These are phyloP conservation scores for Etheostoma nigrum DNA, from an alignment of 2,797 vertebrate genomes.

Conservation along the genomic window DNA sequence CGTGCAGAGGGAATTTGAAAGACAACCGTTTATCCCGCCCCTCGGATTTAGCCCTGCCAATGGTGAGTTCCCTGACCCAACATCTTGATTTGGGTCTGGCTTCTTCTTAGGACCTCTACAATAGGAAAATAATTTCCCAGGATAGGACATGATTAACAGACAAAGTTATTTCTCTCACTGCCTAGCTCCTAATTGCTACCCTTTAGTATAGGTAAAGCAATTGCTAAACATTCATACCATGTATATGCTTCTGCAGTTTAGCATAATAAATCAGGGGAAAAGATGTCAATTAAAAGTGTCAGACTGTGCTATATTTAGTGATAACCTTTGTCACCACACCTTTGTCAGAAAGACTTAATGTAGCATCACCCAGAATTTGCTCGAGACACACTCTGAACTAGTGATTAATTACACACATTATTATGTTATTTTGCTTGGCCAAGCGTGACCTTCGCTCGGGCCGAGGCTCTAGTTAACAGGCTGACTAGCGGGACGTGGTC, in stretches of 20 bases:
- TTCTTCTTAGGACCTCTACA: neutral
- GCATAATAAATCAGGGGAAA: constrained; percentile 1
- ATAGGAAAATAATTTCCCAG: neutral
- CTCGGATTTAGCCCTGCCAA: too few relatives aligned
- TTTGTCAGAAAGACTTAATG: constrained; percentile 42
- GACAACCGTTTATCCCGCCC: too few relatives aligned
- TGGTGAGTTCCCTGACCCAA: too few relatives aligned
- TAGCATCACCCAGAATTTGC: constrained; percentile 41
- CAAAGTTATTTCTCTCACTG: constrained; percentile 3
- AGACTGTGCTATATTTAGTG: constrained; percentile 36
- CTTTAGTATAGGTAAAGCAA: neutral
- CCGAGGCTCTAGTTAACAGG: constrained; percentile 82
- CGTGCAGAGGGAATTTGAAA: too few relatives aligned
- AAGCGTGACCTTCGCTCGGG: constrained; percentile 77
- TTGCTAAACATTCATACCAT: neutral
- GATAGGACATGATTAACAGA: neutral
- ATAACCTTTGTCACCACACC: constrained; percentile 27
- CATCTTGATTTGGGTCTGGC: too few relatives aligned
- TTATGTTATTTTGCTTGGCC: constrained; percentile 81
- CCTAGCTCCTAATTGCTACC: neutral
- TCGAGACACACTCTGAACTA: constrained; percentile 72
- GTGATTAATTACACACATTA: constrained; percentile 83
- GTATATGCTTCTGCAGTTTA: constrained; percentile 5
- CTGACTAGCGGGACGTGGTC: constrained; percentile 80
- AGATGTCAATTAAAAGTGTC: constrained; percentile 11